These are phyloP conservation scores for Ictidomys tridecemlineatus DNA, from an alignment of 2,113 vertebrate species.

Conservation along the genomic window DNA sequence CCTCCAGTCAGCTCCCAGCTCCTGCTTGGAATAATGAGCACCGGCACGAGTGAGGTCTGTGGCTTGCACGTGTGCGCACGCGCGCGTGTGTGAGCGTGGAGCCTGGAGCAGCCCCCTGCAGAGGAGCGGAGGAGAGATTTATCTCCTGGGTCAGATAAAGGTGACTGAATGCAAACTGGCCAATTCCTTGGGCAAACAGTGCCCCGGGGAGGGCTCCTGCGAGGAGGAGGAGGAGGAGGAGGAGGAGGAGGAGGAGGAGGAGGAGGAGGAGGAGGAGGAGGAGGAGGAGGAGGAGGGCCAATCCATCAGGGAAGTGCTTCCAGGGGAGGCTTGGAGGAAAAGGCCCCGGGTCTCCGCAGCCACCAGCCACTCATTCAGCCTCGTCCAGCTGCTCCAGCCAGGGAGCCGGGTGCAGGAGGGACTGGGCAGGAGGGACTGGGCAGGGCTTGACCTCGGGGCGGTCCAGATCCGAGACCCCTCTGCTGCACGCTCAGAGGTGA, in stretches of 20 bases:
- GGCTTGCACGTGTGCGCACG: background rate
- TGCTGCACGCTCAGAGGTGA: no score
- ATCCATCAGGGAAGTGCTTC: conserved; percentile 70
- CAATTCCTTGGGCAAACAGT: conserved; percentile 63
- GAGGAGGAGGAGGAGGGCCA: conserved; percentile 56
- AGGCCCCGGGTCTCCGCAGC: conserved; percentile 52
- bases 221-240: conserved; percentile 56
- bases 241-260: conserved; percentile 63
- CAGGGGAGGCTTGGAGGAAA: conserved; percentile 66
- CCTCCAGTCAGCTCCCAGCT: background rate
- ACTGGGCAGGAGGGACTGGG: background rate
- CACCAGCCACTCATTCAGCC: conserved; percentile 13
- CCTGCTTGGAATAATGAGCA: background rate
- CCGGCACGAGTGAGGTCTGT: background rate
- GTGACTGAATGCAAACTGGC: conserved; percentile 78
- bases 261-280: conserved; percentile 64
- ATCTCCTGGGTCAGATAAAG: conserved; percentile 80
- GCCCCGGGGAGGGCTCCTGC: conserved; percentile 64
- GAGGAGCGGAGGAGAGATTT: conserved; percentile 74
- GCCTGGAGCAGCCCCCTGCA: background rate
- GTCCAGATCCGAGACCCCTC: background rate
- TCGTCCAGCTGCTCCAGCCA: background rate
- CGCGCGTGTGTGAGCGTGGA: no score
- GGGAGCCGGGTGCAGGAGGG: background rate
- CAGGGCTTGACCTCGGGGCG: background rate